Evolutionary conservation across 1,140 invertebrate genomes (phyloP).

Genomic region (Hycleus phaleratus): DNA sequence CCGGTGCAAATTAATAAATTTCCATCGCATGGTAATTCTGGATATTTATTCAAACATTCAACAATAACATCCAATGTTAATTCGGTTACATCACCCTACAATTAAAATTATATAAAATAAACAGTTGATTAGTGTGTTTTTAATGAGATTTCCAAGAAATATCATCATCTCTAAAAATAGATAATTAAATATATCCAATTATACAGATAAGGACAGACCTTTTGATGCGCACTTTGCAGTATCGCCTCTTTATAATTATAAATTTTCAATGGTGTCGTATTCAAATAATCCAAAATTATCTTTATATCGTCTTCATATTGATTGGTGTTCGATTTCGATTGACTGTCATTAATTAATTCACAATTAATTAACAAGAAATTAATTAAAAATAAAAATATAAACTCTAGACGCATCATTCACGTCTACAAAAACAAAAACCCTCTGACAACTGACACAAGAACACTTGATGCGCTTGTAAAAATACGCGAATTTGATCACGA

Average conservation of each 20-base stretch:
- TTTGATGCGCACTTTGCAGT: slow-evolving; percentile 18
- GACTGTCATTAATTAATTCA: neutral
- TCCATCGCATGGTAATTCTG: slow-evolving; percentile 22
- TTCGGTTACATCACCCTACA: slow-evolving; percentile 21
- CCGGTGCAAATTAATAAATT: slow-evolving; percentile 20
- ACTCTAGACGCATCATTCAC: neutral
- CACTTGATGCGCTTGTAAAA: no score
- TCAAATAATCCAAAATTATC: slow-evolving; percentile 18
- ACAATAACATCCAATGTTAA: slow-evolving; percentile 17
- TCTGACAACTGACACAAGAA: no score
- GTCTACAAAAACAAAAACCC: no score
- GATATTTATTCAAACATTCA: slow-evolving; percentile 18
- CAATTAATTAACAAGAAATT: neutral
- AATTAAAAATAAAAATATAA: neutral
- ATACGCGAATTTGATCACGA: no score
- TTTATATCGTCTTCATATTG: neutral
- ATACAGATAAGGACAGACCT: slow-evolving; percentile 15
- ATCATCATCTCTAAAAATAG: neutral
- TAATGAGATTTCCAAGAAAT: neutral
- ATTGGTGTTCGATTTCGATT: slow-evolving; percentile 3
- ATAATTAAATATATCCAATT: neutral
- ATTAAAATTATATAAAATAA: slow-evolving; percentile 9
- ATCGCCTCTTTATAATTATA: slow-evolving; percentile 16
- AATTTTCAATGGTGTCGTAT: slow-evolving; percentile 17
- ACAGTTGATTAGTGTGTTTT: neutral